Base-by-base conservation (phyloP, 2,888 invertebrate species). In the Acronicta psi region DNA sequence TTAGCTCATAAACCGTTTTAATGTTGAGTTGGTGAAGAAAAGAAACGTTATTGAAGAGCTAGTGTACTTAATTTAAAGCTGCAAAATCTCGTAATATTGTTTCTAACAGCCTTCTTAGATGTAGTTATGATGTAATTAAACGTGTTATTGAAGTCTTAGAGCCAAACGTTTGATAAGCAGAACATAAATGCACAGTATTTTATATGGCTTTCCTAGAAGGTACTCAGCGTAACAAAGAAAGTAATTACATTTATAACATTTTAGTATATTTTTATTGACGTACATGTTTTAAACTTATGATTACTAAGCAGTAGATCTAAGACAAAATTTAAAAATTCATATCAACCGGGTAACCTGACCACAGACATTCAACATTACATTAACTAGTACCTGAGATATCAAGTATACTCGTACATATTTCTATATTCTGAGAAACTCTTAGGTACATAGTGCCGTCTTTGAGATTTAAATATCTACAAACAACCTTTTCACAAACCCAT, bases 61-160 rank as follows among this genome's bases (percentile, higher is more conserved):
- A 38, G 29, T 42, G 13, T 13, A 17, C 38, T 58, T 42, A 4
- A 57, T 53, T n/a, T n/a, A 49, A 34, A 25, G 42, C 45, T 20
- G 34, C 66, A 25, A 58, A 71, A 45, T n/a, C 8, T 40, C 49
- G 20, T 34, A 38, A 42, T 67, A 40, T 50, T 23, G 38, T 49
- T 38, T 52, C 11, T 40, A 45, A 57, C 1, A 11, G 37, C n/a
- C 20, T 34, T 53, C 44, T 46, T 13, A 43, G n/a, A 34, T n/a
- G 16, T 2, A 47, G 38, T 53, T 31, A 57, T 43, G 49, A 6
- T 34, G 16, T 51, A 43, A 65, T 66, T 34, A 65, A 65, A 52
- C 20, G 41, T 49, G 57, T 70, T 37, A 42, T 54, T 45, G 14
- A 10, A 20, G 9, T n/a, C 6, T 47, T 20, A 36, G 38, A 5